Evolutionary conservation across 2,888 invertebrate genomes (phyloP), one percentile per base, ranked within the genome.

Genomic region (Congeria kusceri): DNA sequence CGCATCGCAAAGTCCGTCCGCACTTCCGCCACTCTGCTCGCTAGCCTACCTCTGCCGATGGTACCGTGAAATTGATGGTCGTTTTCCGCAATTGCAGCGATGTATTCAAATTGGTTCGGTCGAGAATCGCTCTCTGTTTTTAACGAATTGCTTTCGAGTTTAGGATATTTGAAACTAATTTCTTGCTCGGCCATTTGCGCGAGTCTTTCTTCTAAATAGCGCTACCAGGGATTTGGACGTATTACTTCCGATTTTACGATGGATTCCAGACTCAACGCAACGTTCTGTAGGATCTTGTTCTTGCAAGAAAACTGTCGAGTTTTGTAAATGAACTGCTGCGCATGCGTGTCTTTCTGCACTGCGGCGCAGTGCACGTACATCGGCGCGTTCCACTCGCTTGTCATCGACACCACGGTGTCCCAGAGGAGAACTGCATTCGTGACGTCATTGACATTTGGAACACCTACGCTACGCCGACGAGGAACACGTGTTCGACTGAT

Each of bases 371-470:
- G 97, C 67, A 97, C 94, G 92, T 97, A 98, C 15, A 97, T 95
- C 84, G 89, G 85, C 0, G 83, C 87, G 25, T 82, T 84, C 29
- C 85, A 77, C 49, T 86, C 82, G 1, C 77, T 78, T 2, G 92
- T 88, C 59, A 86, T 75, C 4, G 92, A 92, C 0, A 94, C 91
- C 9, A 93, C 92, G 13, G 93, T 89, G 73, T 94, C 93, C 15
- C 94, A 98, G 23, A 98, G 95, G 28, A 98, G 95, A 27, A 99
- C 98, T 93, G 99, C 99, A 87, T 96, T 96, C 86, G 96, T 95
- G 93, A 97, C 98, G 94, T 99, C 98, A 0, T 98, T 98, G 93
- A 97, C 99, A 94, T 99, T 98, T 0, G 99, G 98, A 56, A 99
- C 98, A 1, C 98, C 13, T 99, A 99, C 4, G 98, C 99, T 3